Base-by-base conservation (phyloP, 2,888 invertebrate genomes). In the Deladenus siricidicola region DNA sequence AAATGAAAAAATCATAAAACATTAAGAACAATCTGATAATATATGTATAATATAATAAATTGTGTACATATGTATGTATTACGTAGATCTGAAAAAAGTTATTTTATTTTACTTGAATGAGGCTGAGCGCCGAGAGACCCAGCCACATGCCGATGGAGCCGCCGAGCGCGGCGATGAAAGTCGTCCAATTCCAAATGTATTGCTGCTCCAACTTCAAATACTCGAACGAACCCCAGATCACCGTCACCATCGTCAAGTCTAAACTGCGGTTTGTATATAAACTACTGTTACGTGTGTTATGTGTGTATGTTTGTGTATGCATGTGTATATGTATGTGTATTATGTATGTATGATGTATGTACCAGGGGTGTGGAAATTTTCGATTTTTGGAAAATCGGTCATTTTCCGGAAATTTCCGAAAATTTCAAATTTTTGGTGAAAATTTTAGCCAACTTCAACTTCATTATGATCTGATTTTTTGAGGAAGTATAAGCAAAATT, bases 161-260 rank as follows among this genome's bases (percentile, higher is more conserved):
- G 29, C 68, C 68, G 30, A 68, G 53, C 10, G 59, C 69, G 14
- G 65, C 64, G 29, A 64, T 62, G 49, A 68, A 68, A 1, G 68
- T 54, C 30, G 63, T 59, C 23, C 56, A n/a, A 24, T 63, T 58
- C 51, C 56, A 68, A 1, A 62, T 61, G 24, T 60, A 64, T 30
- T 66, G 26, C 58, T 76, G 75, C 43, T 76, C 75, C 68, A 76
- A 68, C 26, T 69, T 69, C 55, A 76, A 55, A 59, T 76, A 76
- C 62, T 76, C 76, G 62, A 76, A 76, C 17, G 72, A 68, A 39
- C 75, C 76, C 76, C 76, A 76, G 30, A 67, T 63, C 17, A 76
- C 58, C 47, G 69, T 67, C 42, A 70, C 62, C 8, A 68, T 65
- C 0, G 74, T 75, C 47, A 75, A 52, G 56, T 73, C 69, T 65